Evolutionary conservation across 2,888 invertebrate genomes (phyloP).

Genomic region (Drosophila macrospina): DNA sequence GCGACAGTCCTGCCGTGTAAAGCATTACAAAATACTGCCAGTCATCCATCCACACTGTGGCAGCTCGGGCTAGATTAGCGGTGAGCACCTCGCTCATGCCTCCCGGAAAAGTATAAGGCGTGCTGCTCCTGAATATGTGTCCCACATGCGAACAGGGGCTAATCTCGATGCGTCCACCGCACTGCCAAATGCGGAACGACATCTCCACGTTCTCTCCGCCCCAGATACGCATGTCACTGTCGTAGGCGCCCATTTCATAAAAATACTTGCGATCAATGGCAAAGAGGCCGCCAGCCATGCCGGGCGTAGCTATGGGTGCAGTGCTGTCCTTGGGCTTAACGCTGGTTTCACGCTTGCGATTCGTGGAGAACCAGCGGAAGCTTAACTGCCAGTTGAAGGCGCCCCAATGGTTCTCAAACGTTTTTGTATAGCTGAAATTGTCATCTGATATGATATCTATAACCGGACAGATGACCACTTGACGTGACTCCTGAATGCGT

Average conservation of each 20-base stretch:
- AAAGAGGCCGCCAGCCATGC: slow-evolving; percentile 96
- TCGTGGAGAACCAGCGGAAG: slow-evolving; percentile 86
- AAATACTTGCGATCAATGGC: slow-evolving; percentile 94
- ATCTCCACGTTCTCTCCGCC: slow-evolving; percentile 99
- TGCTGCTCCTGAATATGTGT: slow-evolving; percentile 95
- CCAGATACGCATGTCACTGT: slow-evolving; percentile 96
- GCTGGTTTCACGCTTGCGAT: slow-evolving; percentile 59
- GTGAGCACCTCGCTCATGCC: slow-evolving; percentile 93
- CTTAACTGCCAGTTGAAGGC: slow-evolving; percentile 99
- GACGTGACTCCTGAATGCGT: slow-evolving; percentile 85
- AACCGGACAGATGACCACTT: slow-evolving; percentile 88
- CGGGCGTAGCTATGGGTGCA: slow-evolving; percentile 92
- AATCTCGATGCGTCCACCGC: slow-evolving; percentile 95
- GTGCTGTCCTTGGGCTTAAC: slow-evolving; percentile 86
- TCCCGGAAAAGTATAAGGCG: slow-evolving; percentile 98
- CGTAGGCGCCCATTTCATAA: slow-evolving; percentile 94
- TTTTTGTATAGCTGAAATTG: slow-evolving; percentile 97
- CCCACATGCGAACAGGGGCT: slow-evolving; percentile 97
- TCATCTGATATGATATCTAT: slow-evolving; percentile 98
- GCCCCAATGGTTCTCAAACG: slow-evolving; percentile 97
- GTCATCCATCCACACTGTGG: slow-evolving; percentile 99
- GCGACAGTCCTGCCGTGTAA: slow-evolving; percentile 89
- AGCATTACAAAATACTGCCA: slow-evolving; percentile 97
- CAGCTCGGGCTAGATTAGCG: slow-evolving; percentile 96
- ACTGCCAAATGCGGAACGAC: slow-evolving; percentile 98